Evolutionary conservation across 2,113 vertebrate species (phyloP), one percentile per base, ranked within the genome.

Genomic region (Tupaia tana): DNA sequence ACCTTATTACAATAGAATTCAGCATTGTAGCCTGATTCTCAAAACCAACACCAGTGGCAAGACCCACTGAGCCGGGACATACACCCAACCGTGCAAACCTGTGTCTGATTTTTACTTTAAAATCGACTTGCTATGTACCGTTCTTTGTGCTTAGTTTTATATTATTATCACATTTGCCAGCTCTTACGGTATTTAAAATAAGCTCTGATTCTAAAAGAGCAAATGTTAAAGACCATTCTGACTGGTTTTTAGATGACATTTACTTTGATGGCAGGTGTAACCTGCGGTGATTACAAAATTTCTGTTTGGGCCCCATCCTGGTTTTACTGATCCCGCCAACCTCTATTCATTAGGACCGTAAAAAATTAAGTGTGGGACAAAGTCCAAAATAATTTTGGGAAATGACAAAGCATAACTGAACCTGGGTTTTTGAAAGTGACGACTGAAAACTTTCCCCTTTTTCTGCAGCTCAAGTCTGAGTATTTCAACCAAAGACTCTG

Each of bases 1-100:
- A 94, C 82, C 90, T 95, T 69, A n/a, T 64, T 75, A 86, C 86
- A 88, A 94, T 69, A 94, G 74, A 91, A 83, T 66, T 9, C 52
- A 1, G 9, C 66, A 13, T 71, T 14, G 61, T 74, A 54, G 43
- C 77, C 85, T 11, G 3, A 18, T 27, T 97, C 88, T 90, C 84
- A 67, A 94, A 97, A 84, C 66, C 94, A 85, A 67, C 73, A 90
- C 52, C 18, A 0, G 6, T 6, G 18, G 52, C 15, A 83, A 73
- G 71, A 75, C 61, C 90, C 77, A 69, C 88, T 71, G 74, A 88
- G 61, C n/a, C 10, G 9, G 89, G 97, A 94, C 4, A 70, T 27
- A 14, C n/a, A 82, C 70, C 34, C 6, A 0, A 20, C 2, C 2
- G 29, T 64, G 16, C 10, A 63, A 19, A 31, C 2, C 58, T 25